phyloP scores from a whole-genome alignment of 2,797 vertebrate genomes.

The Aplochiton taeniatus region DNA sequence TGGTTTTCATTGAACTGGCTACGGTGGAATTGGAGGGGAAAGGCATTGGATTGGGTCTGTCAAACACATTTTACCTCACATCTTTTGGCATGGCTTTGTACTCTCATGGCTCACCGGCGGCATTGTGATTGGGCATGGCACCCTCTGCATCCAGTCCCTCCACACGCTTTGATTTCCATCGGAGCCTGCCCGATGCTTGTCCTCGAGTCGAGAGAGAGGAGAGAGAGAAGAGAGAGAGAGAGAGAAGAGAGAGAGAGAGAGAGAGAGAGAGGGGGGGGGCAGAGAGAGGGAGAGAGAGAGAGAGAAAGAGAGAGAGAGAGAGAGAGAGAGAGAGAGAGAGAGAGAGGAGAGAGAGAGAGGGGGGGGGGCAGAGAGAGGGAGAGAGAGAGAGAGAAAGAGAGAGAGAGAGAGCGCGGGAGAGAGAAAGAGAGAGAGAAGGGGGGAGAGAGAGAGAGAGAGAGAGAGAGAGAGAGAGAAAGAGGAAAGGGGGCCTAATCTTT shows the following conservation, averaged over 20 bases:
- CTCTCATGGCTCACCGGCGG: conserved; percentile 42
- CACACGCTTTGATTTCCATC: conserved; percentile 35
- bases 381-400: too few species aligned
- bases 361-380: conserved; percentile 49
- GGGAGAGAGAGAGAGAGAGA: conserved; percentile 29
- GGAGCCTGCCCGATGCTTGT: conserved; percentile 43
- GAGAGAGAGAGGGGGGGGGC: too few species aligned
- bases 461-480: too few species aligned
- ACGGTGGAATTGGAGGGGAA: conserved; percentile 51
- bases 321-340: too few species aligned
- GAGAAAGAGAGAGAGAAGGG: too few species aligned
- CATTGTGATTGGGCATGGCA: conserved; percentile 60
- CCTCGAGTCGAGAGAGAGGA: conserved; percentile 45
- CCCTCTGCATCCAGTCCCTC: conserved; percentile 29
- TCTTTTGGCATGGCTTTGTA: conserved; percentile 67
- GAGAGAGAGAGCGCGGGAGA: too few species aligned
- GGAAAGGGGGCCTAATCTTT: conserved; percentile 66
- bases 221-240: too few species aligned
- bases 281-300: background rate
- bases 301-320: too few species aligned
- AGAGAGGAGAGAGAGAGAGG: too few species aligned
- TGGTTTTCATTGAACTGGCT: conserved; percentile 31
- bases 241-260: too few species aligned
- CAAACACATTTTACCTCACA: conserved; percentile 56
- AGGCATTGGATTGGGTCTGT: conserved; percentile 35